Base-by-base conservation (phyloP, 2,888 invertebrate genomes). In the Pterostichus madidus region DNA sequence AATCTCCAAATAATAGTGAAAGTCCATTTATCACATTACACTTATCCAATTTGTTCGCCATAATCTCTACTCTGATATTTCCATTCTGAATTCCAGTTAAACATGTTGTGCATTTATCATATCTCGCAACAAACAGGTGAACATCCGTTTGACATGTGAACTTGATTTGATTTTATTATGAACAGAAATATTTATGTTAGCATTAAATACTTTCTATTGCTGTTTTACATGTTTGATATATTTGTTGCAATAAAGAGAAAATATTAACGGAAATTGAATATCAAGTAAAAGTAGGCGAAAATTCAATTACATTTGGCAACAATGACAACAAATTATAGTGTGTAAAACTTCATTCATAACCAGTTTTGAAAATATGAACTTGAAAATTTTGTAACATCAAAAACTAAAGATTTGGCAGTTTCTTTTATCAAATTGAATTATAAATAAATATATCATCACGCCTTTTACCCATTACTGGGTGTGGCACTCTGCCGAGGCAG, bases 1-100 rank as follows among this genome's bases (percentile, higher is more conserved):
- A 64, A 35, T 31, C 32, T 35, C 13, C 31, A 64, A 31, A 64
- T 64, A 64, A 64, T 64, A 64, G 64, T 64, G 64, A 64, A 64
- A 64, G 64, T 64, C 10, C 35, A 64, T 64, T 64, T 49, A 49
- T 49, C n/a, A 39, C 39, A 17, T 59, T 17, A 10, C 49, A 49
- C 8, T 49, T 49, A 52, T 17, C 32, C 49, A 49, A 49, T 49
- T 49, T 49, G 49, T n/a, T 49, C n/a, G 10, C 6, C 5, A 49
- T 49, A 49, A 49, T 49, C 4, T 8, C 39, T 49, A 49, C 2
- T 8, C 39, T 49, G 10, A 2, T 49, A 39, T 39, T 39, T 39
- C 39, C 39, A 8, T 1, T 39, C 8, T 5, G 13, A 6, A 49
- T 49, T 49, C 49, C 5, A 2, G 5, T 8, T 0, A n/a, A 49